Evolutionary conservation across 2,888 invertebrate species (phyloP), one percentile per base, ranked within the genome.

Genomic region (Alentia gelatinosa): DNA sequence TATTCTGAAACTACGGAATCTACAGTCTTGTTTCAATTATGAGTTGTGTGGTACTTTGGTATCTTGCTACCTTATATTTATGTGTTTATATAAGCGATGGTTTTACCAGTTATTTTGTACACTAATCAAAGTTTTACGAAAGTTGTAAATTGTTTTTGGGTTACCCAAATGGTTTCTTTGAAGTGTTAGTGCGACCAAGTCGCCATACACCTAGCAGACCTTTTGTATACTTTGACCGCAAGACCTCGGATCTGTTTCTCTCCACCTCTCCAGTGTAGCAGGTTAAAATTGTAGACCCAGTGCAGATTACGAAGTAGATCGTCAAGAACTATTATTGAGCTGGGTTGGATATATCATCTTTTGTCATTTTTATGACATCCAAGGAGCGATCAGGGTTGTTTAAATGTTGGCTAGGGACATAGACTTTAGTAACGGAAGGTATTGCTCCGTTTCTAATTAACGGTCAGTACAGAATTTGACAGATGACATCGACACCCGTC

Each of bases 161-260:
- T n/a, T n/a, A n/a, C n/a, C 79, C 79, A 37, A 35, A 39, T 39
- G 35, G 79, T 9, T n/a, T 79, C 39, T 35, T 79, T n/a, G n/a
- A n/a, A 68, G 68, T 68, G 79, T 79, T 39, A 39, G 79, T 39
- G 79, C n/a, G 79, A 79, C 79, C 37, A 79, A 79, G 79, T 79
- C 79, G 79, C 79, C 79, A 79, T 15, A 39, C 79, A 79, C 79
- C 19, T 26, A n/a, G 12, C 68, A 68, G 68, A 68, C 68, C 68
- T 68, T 68, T 12, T 12, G 23, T 47, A 47, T 19, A 56, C n/a
- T n/a, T 23, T 12, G 63, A 68, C 68, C 33, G 68, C 12, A 12
- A 26, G 56, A 68, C 68, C 68, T 68, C 68, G 30, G 68, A 68
- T 30, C 33, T 30, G 68, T 68, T 30, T 26, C 30, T 12, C 12